Percentiles rank a stretch among this genome's conserved stretches.
These are phyloP conservation scores for Pteromalus puparum DNA, from an alignment of 1,140 invertebrate genomes.

Conservation along the genomic window DNA sequence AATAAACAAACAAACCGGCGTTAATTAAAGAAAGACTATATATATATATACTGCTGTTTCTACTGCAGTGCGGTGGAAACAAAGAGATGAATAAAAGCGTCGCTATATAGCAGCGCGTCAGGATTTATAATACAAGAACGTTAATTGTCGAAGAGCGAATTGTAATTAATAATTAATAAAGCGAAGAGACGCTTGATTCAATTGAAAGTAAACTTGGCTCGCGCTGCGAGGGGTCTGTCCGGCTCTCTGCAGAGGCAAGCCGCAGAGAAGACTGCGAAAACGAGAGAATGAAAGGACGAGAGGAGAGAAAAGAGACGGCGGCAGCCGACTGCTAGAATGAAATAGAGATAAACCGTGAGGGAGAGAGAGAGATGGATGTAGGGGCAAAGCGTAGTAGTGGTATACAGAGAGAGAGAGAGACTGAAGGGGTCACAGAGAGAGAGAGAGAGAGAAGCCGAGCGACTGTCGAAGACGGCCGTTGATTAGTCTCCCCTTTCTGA, in stretches of 20 bases:
- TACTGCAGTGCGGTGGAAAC: too few species aligned
- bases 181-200: slow-evolving; percentile 29
- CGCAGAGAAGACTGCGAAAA: slow-evolving; percentile 14
- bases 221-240: not conserved
- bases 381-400: not conserved
- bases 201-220: slow-evolving; percentile 8
- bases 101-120: too few species aligned
- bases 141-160: slow-evolving; percentile 39
- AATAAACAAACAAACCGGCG: not conserved
- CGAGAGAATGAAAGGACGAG: slow-evolving; percentile 11
- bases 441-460: slow-evolving; percentile 35
- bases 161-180: slow-evolving; percentile 57
- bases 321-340: slow-evolving; percentile 13
- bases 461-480: slow-evolving; percentile 52
- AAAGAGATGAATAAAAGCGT: too few species aligned
- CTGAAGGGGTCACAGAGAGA: slow-evolving; percentile 40
- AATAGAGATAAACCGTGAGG: slow-evolving; percentile 38
- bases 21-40: not conserved
- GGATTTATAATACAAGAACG: not conserved
- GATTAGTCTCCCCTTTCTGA: slow-evolving; percentile 52
- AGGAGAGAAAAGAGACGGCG: slow-evolving; percentile 9
- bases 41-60: too few species aligned
- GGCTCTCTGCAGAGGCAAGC: not conserved
- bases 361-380: slow-evolving; percentile 22
- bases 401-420: not conserved